Conservation (phyloP, 2,888 invertebrate species). For the Heliconius ismenius region DNA sequence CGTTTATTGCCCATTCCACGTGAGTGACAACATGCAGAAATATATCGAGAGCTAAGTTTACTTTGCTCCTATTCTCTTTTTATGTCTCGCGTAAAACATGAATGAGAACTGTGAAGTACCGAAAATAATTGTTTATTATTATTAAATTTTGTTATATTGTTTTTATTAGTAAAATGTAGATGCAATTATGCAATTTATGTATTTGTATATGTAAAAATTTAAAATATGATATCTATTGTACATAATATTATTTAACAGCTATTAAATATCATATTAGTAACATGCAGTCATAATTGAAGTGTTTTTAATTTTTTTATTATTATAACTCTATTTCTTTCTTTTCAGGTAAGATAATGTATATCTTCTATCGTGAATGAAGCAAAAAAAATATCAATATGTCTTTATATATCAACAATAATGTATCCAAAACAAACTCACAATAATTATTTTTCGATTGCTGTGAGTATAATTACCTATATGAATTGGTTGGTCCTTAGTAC, state of each 20-base stretch:
- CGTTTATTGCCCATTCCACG: conserved; percentile 38
- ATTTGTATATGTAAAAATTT: too few species aligned
- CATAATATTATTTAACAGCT: not conserved
- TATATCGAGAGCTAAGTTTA: conserved; percentile 14
- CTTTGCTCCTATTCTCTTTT: conserved; percentile 15
- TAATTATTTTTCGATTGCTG: not conserved
- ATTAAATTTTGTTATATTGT: not conserved
- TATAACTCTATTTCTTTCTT: conserved; percentile 33
- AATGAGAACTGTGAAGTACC: not conserved
- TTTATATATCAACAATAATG: too few species aligned
- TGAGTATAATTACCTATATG: not conserved
- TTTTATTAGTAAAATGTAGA: not conserved
- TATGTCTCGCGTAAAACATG: conserved; percentile 11
- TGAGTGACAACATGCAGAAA: conserved; percentile 38
- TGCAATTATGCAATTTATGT: too few species aligned
- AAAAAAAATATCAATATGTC: not conserved
- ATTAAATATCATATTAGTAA: not conserved
- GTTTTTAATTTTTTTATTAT: not conserved
- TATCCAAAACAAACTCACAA: too few species aligned
- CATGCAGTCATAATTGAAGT: not conserved
- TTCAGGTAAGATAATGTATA: conserved; percentile 44
- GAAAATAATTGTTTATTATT: not conserved
- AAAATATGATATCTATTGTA: not conserved
- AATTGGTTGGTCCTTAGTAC: too few species aligned
- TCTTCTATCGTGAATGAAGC: conserved; percentile 13